Evolutionary conservation across 2,888 invertebrate genomes (phyloP), one percentile per base, ranked within the genome.

Genomic region (Bembecia ichneumoniformis): DNA sequence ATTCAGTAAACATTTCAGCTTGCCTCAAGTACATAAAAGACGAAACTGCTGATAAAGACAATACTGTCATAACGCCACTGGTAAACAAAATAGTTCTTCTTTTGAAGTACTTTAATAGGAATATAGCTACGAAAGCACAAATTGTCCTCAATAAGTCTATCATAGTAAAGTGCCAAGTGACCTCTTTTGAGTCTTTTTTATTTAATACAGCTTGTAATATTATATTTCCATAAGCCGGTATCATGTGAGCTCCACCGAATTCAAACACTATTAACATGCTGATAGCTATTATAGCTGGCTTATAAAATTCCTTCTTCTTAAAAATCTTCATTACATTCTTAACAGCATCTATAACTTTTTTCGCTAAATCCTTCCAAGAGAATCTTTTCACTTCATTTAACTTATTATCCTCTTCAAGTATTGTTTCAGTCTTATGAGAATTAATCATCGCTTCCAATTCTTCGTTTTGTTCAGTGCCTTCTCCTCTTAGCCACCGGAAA

Each of bases 61-160:
- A 16, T 1, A 86, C 74, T n/a, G 86, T 86, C 62, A 79, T 65
- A 1, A 70, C 58, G 28, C 86, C 86, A 61, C 86, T 86, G 0
- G 73, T 70, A 48, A 87, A 86, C 15, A 87, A 57, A 51, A 87
- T 86, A 0, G 79, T 79, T 47, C 86, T 67, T 47, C 86, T 59
- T 47, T 73, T 81, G 48, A 71, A 80, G 49, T 72, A 75, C 61
- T 86, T 87, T 0, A 87, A 55, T 54, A 87, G 53, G 52, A 86
- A 84, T 72, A 86, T 84, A 47, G 86, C 90, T 11, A 91, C 55
- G 17, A 90, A 82, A 0, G 92, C 91, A 60, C 90, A 90, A 1
- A 90, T 50, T 1, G 92, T 83, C 47, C 93, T 82, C 1, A 92
- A 78, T n/a, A 89, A 57, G 55, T 93, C 93, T 55, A 93, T 88